Percentiles rank a stretch among this genome's conserved stretches.
Conservation (phyloP, 1,140 invertebrate species). For the Micrasema longulum region DNA sequence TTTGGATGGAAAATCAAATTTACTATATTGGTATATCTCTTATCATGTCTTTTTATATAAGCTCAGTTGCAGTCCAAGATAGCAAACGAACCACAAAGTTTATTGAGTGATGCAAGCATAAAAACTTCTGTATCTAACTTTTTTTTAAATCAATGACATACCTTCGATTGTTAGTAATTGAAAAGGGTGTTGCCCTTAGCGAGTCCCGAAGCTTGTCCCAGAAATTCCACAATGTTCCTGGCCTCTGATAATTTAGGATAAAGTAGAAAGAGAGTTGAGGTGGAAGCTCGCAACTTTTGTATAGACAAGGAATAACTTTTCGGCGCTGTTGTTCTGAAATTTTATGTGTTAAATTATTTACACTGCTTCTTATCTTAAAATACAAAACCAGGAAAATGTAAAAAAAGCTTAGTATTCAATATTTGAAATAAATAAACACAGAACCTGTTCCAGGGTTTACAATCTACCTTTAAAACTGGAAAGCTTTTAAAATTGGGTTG, state of each 20-base stretch:
- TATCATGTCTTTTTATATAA: neutral
- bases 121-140: neutral
- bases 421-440: too few species aligned
- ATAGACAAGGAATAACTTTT: slow-evolving; percentile 77
- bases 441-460: too few species aligned
- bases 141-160: neutral
- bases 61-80: neutral
- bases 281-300: slow-evolving; percentile 71
- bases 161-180: slow-evolving; percentile 16
- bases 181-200: slow-evolving; percentile 8
- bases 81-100: neutral
- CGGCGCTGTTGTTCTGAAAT: slow-evolving; percentile 67
- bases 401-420: too few species aligned
- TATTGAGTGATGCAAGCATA: neutral
- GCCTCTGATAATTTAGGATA: slow-evolving; percentile 69
- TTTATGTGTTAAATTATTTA: too few species aligned
- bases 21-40: neutral
- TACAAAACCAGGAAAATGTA: too few species aligned
- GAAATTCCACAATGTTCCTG: slow-evolving; percentile 71
- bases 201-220: slow-evolving; percentile 72
- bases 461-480: too few species aligned
- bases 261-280: slow-evolving; percentile 69
- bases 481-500: too few species aligned
- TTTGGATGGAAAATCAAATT: neutral
- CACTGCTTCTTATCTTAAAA: too few species aligned